Evolutionary conservation across 1,140 invertebrate species (phyloP), one percentile per base, ranked within the genome.

Genomic region (Drosophila leontia): DNA sequence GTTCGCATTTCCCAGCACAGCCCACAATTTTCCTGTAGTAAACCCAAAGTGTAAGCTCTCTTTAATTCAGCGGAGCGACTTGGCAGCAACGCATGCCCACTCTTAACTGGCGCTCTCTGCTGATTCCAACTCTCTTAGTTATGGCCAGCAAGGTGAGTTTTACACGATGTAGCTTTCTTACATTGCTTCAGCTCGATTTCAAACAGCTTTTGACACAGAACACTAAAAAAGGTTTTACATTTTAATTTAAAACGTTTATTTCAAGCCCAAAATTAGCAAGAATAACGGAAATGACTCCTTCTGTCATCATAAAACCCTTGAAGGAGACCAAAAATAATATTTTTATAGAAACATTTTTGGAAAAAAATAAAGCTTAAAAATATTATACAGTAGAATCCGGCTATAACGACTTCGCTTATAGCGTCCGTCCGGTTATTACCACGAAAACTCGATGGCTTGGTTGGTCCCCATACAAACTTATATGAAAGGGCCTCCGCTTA

Each of bases 21-120:
- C 29, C 57, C 41, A 26, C 50, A 19, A n/a, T 29, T 67, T 53
- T 44, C 67, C 1, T 23, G 47, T 42, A 19, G 17, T 42, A 19
- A 37, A 3, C 8, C 45, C 48, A 68, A 44, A 42, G 17, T 41
- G 26, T 41, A 11, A 61, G 34, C 59, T 63, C 72, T 84, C 62
- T 45, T 37, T 2, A 11, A 50, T 74, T 74, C 57, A 74, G 62
- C 74, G n/a, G 19, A 39, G 42, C 8, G 19, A 12, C 29, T 2
- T 1, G 11, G n/a, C 26, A 29, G 2, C n/a, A 35, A 42, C 63
- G 67, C 74, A 53, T 41, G 34, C 53, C 34, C 47, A 53, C 74
- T 51, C 53, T 67, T 53, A 42, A 12, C 2, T 0, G 2, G 0
- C 0, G 3, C 51, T 75, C 59, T 75, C 61, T 3, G 3, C 1